Percentiles rank a stretch among this genome's conserved stretches.
Evolutionary conservation across 2,888 invertebrate species (phyloP).

Genomic region (Eristalinus aeneus): DNA sequence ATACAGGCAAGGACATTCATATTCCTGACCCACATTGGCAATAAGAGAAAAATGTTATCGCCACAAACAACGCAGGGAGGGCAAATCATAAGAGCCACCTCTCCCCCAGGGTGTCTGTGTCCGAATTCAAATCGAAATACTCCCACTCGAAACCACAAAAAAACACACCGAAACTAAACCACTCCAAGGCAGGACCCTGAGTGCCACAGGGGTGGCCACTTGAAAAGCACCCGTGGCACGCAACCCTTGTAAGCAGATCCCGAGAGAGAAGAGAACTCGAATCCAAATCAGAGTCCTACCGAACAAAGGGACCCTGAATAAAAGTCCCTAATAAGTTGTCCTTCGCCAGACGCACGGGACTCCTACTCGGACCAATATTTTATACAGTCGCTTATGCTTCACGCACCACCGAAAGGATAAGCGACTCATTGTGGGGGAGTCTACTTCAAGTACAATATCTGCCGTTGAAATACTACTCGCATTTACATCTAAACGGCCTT

Average conservation of each 20-base stretch:
- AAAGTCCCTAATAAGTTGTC: constrained; percentile 41
- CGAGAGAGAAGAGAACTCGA: background rate
- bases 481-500: constrained; percentile 49
- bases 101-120: constrained; percentile 22
- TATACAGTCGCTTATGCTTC: constrained; percentile 25
- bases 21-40: constrained; percentile 51
- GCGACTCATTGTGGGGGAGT: constrained; percentile 9
- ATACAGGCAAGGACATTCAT: constrained; percentile 50
- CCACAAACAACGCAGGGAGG: background rate
- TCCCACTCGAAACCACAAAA: constrained; percentile 27
- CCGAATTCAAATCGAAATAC: constrained; percentile 31
- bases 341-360: constrained; percentile 15
- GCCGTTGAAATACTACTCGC: constrained; percentile 33
- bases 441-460: constrained; percentile 34
- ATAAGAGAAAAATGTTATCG: background rate
- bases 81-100: constrained; percentile 49
- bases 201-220: constrained; percentile 38
- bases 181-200: constrained; percentile 19
- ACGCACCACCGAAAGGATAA: constrained; percentile 17
- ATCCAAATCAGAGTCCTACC: background rate
- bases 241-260: constrained; percentile 47
- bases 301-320: constrained; percentile 2
- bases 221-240: constrained; percentile 37
- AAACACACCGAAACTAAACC: constrained; percentile 46
- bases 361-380: background rate